Evolutionary conservation across 2,797 vertebrate species (phyloP), one percentile per base, ranked within the genome.

Genomic region (Furcifer pardalis): DNA sequence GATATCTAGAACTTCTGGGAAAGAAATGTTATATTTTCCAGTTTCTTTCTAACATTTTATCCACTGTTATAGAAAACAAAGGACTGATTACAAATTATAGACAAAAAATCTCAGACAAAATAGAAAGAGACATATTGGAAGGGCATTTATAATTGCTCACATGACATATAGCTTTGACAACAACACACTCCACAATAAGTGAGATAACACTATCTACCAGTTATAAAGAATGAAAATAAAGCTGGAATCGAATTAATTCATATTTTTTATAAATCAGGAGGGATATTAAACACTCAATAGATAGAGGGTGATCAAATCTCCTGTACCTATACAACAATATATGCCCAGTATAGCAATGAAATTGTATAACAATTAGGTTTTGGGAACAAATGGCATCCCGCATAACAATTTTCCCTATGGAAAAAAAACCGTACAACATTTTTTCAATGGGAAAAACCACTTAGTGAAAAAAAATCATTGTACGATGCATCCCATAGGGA

Each of bases 1-100:
- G 86, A 89, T 56, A 82, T 66, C 75, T 60, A 78, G 0, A 32
- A 65, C 40, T n/a, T 66, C 80, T 59, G 90, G 49, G 69, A 73
- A 82, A 71, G 3, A 25, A 0, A 0, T 1, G 1, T 1, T 44
- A 30, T 23, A 49, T 5, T 49, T 71, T 37, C 44, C 1, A 1
- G 0, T 44, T 2, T n/a, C 12, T 1, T 23, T 23, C 63, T 77
- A 32, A 85, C 66, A 17, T 82, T 83, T 74, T 56, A 46, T 52
- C 2, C 13, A 4, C 6, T 13, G 27, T 4, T 84, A 75, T 0
- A 59, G 42, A 23, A 66, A 30, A 56, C 15, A 0, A 0, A 3
- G 17, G 2, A 0, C 5, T 65, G 79, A 7, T 42, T 71, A 9
- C 1, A 46, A 59, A 63, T 32, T 42, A 6, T 8, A 25, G 21